Evolutionary conservation across 2,113 vertebrate species (phyloP), one percentile per base, ranked within the genome.

Genomic region (Scolopax mira): DNA sequence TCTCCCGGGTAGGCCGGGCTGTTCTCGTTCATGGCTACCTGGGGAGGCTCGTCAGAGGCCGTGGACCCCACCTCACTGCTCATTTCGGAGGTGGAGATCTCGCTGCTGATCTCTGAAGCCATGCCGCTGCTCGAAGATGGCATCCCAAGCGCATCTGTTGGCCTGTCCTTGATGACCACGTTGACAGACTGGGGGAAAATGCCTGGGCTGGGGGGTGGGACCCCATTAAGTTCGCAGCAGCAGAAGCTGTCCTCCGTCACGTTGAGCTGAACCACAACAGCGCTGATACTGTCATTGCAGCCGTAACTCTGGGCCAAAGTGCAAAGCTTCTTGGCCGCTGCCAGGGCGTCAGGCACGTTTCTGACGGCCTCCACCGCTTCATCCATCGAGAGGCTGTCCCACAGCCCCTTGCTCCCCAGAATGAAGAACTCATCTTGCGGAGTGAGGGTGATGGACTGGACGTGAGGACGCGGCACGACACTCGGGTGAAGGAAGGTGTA

Each of bases 31-130:
- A 98, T 96, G 60, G 98, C 97, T 35, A 98, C 98, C 30, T 98
- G 97, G 0, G 98, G 98, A 0, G 99, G 99, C 94, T 99, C 99
- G 0, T 99, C 99, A 0, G 99, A 99, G 41, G 99, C 99, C 0
- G 99, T 99, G 83, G 99, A 99, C 10, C 99, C 99, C 93, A 99
- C 99, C 97, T 99, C 99, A 2, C 99, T 99, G 98, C 99, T 99
- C 99, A 99, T 99, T 96, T 99, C 99, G 0, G 99, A 99, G 5
- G 98, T 98, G 61, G 99, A 99, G 65, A 99, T 98, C 97, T 99
- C 99, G 4, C 99, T 99, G 97, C 99, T 99, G 94, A 99, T 99
- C 96, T 99, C 99, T 0, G 98, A 98, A 3, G 98, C 98, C 97
- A 98, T 95, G 35, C 98, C 98, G 1, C 99, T 99, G 98, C 99